Evolutionary conservation across 2,888 invertebrate species (phyloP), one percentile per base, ranked within the genome.

Genomic region (Nemotelus nigrinus): DNA sequence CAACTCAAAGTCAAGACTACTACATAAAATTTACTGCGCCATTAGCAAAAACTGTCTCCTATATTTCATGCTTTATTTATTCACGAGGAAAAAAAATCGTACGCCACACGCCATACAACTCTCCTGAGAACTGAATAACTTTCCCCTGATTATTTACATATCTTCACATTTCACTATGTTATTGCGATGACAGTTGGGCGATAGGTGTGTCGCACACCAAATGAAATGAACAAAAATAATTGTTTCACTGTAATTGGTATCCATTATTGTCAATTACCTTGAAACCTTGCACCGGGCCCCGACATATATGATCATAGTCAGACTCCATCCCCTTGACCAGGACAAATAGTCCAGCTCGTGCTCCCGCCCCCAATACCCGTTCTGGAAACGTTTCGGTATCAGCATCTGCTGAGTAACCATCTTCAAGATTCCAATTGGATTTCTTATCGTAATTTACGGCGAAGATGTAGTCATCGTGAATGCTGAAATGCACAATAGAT

Each of bases 241-340:
- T 25, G 25, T 25, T 25, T 25, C 25, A 25, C 25, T 25, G 25
- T 25, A 25, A 25, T 25, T 25, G 25, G 25, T 25, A 25, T 25
- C 25, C 25, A 25, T 25, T 25, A 25, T 25, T 1, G 25, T 63
- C 39, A 43, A 70, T 76, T 84, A 92, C 92, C 89, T 93, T 93
- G 83, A 92, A 93, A 44, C 93, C 93, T 86, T 93, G 92, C 3
- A 93, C 92, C 0, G 93, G 92, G 0, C 93, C 93, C 78, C 90
- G 89, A 82, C 93, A 93, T 70, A 92, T 86, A 82, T 91, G 92
- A 83, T 93, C 93, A 77, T 92, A 87, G 82, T 93, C 92, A 5
- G 88, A 83, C 78, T 89, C 88, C 77, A 89, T 89, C 0, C 91
- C 90, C 81, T 89, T 89, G 80, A 93, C 85, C 44, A 92, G 86